These are phyloP conservation scores for Tuberolachnus salignus DNA, from an alignment of 2,888 invertebrate genomes.

Conservation along the genomic window DNA sequence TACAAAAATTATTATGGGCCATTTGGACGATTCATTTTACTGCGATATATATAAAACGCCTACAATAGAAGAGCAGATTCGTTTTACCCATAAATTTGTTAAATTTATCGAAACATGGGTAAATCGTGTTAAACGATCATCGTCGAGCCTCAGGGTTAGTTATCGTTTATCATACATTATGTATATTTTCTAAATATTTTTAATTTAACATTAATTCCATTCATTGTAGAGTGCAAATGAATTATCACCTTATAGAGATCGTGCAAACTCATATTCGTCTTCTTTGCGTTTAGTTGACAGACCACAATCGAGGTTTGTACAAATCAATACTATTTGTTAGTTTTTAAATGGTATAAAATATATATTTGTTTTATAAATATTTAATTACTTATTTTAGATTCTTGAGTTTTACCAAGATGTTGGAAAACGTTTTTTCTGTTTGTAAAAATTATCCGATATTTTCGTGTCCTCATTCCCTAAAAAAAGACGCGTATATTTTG, in stretches of 20 bases:
- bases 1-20: constrained; percentile 69
- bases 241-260: constrained; percentile 82
- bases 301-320: constrained; percentile 77
- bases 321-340: constrained; percentile 56
- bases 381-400: too few species aligned
- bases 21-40: constrained; percentile 71
- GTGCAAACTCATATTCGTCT: constrained; percentile 82
- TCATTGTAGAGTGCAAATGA: constrained; percentile 63
- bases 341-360: constrained; percentile 13
- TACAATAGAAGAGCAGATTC: constrained; percentile 67
- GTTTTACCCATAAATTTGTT: constrained; percentile 74
- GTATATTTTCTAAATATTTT: not conserved
- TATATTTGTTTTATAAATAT: too few species aligned
- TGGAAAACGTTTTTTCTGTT: too few species aligned
- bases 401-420: too few species aligned
- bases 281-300: constrained; percentile 80
- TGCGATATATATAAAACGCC: constrained; percentile 85
- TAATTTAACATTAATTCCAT: not conserved
- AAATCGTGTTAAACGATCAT: constrained; percentile 84
- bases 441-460: too few species aligned
- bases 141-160: constrained; percentile 70
- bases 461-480: too few species aligned
- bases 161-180: not conserved
- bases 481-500: too few species aligned
- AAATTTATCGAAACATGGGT: constrained; percentile 84